phyloP scores from a whole-genome alignment of 2,113 vertebrate genomes.

The Anser brachyrhynchus region DNA sequence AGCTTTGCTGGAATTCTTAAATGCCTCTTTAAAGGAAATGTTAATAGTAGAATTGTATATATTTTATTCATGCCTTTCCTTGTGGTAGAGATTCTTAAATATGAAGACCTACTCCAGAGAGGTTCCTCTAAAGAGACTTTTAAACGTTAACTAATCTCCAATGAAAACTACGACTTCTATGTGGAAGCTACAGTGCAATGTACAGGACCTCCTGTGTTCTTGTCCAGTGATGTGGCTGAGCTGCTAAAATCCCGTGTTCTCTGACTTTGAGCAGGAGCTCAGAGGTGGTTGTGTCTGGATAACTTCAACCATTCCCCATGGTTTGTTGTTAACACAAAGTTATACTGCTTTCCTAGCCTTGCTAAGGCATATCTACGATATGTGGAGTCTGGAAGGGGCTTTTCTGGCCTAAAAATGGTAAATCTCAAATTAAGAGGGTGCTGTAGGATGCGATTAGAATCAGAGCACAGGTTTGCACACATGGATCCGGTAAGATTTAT shows the following conservation, averaged over 20 bases:
- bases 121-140: not conserved
- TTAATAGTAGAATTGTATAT: not conserved
- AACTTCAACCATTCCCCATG: not conserved
- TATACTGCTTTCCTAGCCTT: not conserved
- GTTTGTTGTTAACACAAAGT: not conserved
- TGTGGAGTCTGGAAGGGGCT: not conserved
- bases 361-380: not conserved
- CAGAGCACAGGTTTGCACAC: not conserved
- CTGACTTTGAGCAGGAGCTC: constrained; percentile 2
- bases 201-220: not conserved
- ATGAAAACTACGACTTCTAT: not conserved
- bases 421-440: not conserved
- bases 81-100: not conserved
- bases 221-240: not conserved
- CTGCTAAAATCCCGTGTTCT: not conserved
- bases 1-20: not conserved
- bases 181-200: not conserved
- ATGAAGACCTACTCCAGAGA: not conserved
- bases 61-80: not conserved
- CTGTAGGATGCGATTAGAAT: not conserved
- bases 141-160: not conserved
- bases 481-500: too few species aligned
- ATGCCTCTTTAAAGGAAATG: not conserved
- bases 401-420: not conserved
- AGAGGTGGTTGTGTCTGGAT: not conserved